These are phyloP conservation scores for Pycnonotus jocosus DNA, from an alignment of 2,113 vertebrate genomes.

Conservation along the genomic window DNA sequence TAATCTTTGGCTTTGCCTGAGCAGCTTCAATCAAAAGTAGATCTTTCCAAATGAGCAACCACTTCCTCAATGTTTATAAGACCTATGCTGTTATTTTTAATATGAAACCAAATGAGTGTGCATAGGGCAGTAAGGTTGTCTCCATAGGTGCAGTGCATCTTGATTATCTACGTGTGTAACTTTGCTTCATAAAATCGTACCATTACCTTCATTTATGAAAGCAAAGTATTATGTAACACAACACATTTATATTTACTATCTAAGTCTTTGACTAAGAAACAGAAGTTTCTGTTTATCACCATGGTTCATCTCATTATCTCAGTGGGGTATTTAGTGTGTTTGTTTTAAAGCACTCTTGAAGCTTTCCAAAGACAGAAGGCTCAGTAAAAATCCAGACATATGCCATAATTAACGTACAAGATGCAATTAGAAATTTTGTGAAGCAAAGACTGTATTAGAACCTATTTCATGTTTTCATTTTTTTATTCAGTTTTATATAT, in stretches of 20 bases:
- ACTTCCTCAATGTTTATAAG: not conserved
- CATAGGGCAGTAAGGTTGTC: not conserved
- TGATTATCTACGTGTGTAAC: not conserved
- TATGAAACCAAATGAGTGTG: not conserved
- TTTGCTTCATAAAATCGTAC: not conserved
- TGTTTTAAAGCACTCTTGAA: not conserved
- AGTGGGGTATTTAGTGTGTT: not conserved
- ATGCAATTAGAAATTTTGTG: not conserved
- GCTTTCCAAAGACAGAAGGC: not conserved
- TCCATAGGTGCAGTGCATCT: not conserved
- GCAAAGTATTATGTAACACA: not conserved
- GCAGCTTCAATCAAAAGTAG: not conserved
- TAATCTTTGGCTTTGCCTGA: not conserved
- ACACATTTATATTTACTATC: not conserved
- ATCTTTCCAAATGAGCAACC: not conserved
- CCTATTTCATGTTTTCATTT: not conserved
- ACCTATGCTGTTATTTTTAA: not conserved
- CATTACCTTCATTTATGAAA: not conserved
- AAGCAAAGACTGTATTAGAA: not conserved
- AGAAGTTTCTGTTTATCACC: not conserved
- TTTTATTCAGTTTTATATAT: not conserved
- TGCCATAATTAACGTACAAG: not conserved
- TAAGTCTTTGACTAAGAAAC: not conserved
- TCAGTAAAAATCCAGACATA: not conserved
- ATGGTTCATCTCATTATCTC: constrained; percentile 1